Conservation (phyloP, 1,140 invertebrate species). For the Phenacoccus solenopsis region DNA sequence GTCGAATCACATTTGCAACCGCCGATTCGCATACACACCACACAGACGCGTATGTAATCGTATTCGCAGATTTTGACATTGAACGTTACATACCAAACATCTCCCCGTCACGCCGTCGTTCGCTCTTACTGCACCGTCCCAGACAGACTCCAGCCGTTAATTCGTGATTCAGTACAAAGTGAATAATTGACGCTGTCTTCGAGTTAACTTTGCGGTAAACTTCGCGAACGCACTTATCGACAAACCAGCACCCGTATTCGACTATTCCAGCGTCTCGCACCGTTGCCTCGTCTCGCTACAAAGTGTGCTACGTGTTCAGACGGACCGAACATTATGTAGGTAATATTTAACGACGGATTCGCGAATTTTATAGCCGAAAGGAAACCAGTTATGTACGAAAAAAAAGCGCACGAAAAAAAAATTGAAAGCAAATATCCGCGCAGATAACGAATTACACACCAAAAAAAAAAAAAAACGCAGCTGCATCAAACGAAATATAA, state of each 20-base stretch:
- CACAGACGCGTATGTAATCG: background rate
- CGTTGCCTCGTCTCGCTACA: background rate
- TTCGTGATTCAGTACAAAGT: background rate
- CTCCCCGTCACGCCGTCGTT: background rate
- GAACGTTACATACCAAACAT: background rate
- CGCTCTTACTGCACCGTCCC: background rate
- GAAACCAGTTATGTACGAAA: slow-evolving; percentile 1
- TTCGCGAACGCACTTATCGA: background rate
- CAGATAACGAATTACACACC: background rate
- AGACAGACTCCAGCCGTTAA: background rate
- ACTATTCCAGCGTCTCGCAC: background rate
- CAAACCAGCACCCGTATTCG: background rate
- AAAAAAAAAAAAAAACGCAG: background rate
- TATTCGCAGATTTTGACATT: background rate
- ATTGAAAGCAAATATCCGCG: background rate
- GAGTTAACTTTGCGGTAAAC: background rate
- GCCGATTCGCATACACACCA: too few species aligned
- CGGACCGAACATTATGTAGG: background rate
- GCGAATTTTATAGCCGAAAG: background rate
- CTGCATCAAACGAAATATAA: background rate
- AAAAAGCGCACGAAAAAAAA: background rate
- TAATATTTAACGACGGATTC: slow-evolving; percentile 2
- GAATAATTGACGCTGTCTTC: background rate
- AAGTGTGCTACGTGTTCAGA: background rate
- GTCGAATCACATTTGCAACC: too few species aligned